Evolutionary conservation across 2,888 invertebrate species (phyloP).

Genomic region (Brachyopa scutellaris): DNA sequence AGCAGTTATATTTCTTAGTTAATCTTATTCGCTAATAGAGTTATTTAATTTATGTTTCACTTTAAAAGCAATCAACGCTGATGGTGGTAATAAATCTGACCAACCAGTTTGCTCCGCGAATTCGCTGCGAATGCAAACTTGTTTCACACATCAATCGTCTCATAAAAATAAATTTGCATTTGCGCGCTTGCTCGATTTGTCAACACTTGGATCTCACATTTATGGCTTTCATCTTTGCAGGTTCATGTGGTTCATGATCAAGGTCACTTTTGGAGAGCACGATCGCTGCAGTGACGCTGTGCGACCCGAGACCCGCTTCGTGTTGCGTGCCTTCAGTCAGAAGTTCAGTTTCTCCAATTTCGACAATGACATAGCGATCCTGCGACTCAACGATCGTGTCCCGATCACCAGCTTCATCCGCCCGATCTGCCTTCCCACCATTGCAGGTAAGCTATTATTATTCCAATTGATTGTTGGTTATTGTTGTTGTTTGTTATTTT

Average conservation of each 20-base stretch:
- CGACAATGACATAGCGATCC: conserved; percentile 92
- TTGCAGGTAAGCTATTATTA: conserved; percentile 83
- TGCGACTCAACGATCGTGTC: conserved; percentile 91
- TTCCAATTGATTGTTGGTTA: no score
- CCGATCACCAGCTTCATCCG: conserved; percentile 90
- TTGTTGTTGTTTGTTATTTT: conserved; percentile 11
- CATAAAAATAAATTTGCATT: background rate
- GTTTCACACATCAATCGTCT: conserved; percentile 8
- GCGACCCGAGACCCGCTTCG: conserved; percentile 90
- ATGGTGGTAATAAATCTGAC: no score
- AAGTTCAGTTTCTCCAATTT: conserved; percentile 93
- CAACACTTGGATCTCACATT: background rate
- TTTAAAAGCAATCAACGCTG: conserved; percentile 17
- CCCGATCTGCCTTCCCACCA: conserved; percentile 91
- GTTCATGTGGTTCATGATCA: conserved; percentile 96
- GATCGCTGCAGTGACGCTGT: conserved; percentile 89
- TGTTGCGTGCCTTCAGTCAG: conserved; percentile 88
- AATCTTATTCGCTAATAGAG: background rate
- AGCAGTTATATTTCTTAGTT: no score
- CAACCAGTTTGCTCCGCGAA: conserved; percentile 23
- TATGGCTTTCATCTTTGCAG: conserved; percentile 83
- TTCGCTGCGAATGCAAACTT: conserved; percentile 26
- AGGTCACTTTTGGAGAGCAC: conserved; percentile 93
- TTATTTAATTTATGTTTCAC: background rate
- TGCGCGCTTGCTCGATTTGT: background rate